Percentiles rank a stretch among this genome's conserved stretches.
These are phyloP conservation scores for Camponotus pennsylvanicus DNA, from an alignment of 1,140 invertebrate species.

Conservation along the genomic window DNA sequence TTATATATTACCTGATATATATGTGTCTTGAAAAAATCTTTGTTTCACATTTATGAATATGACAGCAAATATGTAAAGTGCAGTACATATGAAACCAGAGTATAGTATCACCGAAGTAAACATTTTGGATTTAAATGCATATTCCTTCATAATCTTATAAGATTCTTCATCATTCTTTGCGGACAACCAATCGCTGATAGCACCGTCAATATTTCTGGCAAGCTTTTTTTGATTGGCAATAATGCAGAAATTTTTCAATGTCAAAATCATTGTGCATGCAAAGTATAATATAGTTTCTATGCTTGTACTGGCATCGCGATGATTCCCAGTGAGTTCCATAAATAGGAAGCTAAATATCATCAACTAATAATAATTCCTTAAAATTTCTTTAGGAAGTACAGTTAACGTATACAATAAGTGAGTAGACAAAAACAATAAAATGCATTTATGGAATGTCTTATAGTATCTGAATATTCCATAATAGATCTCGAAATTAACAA, in stretches of 20 bases:
- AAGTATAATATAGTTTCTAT: constrained; percentile 22
- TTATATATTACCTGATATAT: neutral
- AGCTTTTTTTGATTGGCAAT: neutral
- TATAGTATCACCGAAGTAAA: neutral
- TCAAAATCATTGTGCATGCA: neutral
- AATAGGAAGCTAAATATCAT: neutral
- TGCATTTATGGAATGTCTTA: neutral
- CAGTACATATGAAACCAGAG: neutral
- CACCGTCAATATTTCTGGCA: constrained; percentile 32
- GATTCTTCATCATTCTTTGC: constrained; percentile 12
- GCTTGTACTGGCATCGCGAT: neutral
- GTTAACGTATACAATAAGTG: neutral
- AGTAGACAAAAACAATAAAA: neutral
- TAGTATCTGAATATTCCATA: neutral
- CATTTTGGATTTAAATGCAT: constrained; percentile 27
- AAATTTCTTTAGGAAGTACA: constrained; percentile 33
- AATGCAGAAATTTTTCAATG: constrained; percentile 15
- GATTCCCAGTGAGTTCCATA: neutral
- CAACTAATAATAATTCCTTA: constrained; percentile 28
- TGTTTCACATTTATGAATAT: neutral
- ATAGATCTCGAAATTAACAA: too few species aligned
- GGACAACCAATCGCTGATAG: constrained; percentile 21
- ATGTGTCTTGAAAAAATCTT: neutral
- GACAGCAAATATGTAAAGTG: neutral
- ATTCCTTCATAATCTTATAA: constrained; percentile 38